Percentiles rank a stretch among this genome's conserved stretches.
phyloP scores from a whole-genome alignment of 2,113 vertebrate species.

The Bungarus multicinctus region DNA sequence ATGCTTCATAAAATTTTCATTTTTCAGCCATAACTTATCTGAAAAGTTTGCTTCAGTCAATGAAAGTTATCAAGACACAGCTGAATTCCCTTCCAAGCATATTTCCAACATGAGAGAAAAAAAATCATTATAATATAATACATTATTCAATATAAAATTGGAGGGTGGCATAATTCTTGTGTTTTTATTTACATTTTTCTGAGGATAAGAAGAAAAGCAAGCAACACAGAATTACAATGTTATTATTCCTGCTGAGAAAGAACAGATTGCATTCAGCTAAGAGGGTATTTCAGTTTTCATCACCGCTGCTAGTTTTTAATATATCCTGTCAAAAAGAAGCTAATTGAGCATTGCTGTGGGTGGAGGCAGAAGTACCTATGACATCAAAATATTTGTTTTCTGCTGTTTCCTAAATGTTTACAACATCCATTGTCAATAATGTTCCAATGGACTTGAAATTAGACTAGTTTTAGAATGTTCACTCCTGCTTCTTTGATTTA shows the following conservation, averaged over 20 bases:
- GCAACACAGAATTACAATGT: neutral
- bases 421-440: neutral
- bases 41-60: conserved; percentile 18
- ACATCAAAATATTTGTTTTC: neutral
- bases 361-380: neutral
- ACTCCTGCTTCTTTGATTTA: neutral
- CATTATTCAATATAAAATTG: neutral
- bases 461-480: neutral
- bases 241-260: neutral
- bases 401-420: neutral
- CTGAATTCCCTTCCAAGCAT: neutral
- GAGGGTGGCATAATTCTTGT: neutral
- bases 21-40: conserved; percentile 24
- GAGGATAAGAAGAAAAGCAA: neutral
- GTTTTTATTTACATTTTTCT: conserved; percentile 5
- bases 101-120: neutral
- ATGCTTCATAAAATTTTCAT: neutral
- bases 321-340: conserved; percentile 13
- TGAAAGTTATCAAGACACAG: conserved; percentile 17
- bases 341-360: conserved; percentile 6
- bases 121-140: neutral
- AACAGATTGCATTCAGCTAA: conserved; percentile 7
- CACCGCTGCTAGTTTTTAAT: neutral
- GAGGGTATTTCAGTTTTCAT: conserved; percentile 27
- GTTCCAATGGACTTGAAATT: neutral